These are phyloP conservation scores for Drosophila aff. DNA, from an alignment of 1,140 invertebrate genomes.

Conservation along the genomic window DNA sequence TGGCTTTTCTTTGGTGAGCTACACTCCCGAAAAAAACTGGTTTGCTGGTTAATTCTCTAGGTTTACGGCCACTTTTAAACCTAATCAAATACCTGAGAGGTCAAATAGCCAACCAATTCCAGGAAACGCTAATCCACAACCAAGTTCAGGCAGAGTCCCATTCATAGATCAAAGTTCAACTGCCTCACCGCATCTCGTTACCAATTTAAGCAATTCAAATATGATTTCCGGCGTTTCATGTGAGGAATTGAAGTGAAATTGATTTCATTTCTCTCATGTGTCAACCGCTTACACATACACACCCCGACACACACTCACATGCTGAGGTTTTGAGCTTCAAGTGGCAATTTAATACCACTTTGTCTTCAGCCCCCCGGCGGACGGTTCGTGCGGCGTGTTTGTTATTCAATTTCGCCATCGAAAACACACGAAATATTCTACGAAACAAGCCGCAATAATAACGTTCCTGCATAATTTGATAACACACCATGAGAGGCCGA, in stretches of 20 bases:
- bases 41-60: background rate
- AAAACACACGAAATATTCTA: conserved; percentile 63
- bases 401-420: conserved; percentile 74
- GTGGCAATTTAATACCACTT: conserved; percentile 77
- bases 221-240: conserved; percentile 36
- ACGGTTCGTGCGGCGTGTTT: conserved; percentile 49
- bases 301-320: background rate
- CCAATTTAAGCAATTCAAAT: conserved; percentile 41
- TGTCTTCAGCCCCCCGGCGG: conserved; percentile 41
- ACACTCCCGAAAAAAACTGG: background rate
- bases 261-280: conserved; percentile 42
- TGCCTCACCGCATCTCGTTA: conserved; percentile 20
- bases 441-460: conserved; percentile 76
- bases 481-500: conserved; percentile 44
- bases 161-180: conserved; percentile 15
- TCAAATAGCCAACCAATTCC: conserved; percentile 2
- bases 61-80: too few relatives aligned
- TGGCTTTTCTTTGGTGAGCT: background rate
- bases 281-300: conserved; percentile 14
- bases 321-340: conserved; percentile 60
- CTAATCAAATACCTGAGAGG: background rate
- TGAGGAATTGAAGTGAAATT: conserved; percentile 44
- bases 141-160: conserved; percentile 2
- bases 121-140: background rate
- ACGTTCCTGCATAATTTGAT: conserved; percentile 77